Evolutionary conservation across 2,888 invertebrate species (phyloP).

Genomic region (Apamea sordens): DNA sequence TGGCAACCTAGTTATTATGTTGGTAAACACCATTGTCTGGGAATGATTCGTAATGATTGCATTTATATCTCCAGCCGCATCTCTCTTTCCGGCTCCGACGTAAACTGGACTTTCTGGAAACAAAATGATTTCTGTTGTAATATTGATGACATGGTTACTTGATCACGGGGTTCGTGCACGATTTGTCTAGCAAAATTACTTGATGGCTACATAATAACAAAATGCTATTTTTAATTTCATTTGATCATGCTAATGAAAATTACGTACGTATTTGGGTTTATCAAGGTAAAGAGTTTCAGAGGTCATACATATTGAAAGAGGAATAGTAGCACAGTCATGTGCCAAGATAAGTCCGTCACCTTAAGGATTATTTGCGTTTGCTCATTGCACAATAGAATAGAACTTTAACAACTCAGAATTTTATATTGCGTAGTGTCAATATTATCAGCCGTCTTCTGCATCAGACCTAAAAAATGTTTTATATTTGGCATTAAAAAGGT

Average conservation of each 20-base stretch:
- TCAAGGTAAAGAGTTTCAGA: neutral
- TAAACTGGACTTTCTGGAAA: constrained; percentile 82
- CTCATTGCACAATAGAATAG: neutral
- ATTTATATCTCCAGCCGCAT: constrained; percentile 80
- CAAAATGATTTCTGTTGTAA: constrained; percentile 34
- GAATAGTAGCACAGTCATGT: neutral
- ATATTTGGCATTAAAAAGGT: neutral
- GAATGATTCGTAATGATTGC: constrained; percentile 88
- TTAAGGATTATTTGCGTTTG: neutral
- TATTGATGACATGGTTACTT: neutral
- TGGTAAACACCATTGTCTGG: constrained; percentile 82
- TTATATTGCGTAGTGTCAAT: no score
- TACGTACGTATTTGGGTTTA: neutral
- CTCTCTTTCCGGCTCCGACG: constrained; percentile 82
- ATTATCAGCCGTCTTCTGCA: neutral
- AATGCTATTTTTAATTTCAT: neutral
- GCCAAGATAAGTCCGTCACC: neutral
- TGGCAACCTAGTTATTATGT: constrained; percentile 80
- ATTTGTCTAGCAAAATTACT: neutral
- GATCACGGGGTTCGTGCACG: neutral
- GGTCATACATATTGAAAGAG: neutral
- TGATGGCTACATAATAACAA: neutral
- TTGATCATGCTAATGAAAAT: neutral
- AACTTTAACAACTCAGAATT: neutral
- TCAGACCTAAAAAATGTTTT: neutral